A percentile compares a stretch with the other conserved stretches of the same genome.
Conservation (phyloP, 2,113 vertebrate genomes). For the Ivindomyrus marchei region DNA sequence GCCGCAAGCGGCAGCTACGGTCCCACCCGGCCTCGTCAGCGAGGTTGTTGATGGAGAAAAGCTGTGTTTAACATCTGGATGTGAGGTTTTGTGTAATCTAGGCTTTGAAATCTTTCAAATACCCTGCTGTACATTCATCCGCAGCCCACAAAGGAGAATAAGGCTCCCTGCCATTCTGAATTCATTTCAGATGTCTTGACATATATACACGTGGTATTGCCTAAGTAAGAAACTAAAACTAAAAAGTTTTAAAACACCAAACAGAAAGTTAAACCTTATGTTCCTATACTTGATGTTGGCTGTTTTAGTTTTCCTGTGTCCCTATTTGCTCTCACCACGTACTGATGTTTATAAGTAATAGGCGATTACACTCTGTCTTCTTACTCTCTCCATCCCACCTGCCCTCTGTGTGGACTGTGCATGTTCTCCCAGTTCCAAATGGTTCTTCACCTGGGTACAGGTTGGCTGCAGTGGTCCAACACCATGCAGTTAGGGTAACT, state of each 20-base stretch:
- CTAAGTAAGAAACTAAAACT: background rate
- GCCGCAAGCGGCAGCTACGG: background rate
- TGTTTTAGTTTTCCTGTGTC: background rate
- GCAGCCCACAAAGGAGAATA: background rate
- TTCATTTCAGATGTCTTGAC: background rate
- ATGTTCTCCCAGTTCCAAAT: too few species aligned
- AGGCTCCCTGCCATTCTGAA: background rate
- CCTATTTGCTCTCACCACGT: background rate
- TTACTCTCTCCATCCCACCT: background rate
- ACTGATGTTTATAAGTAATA: background rate
- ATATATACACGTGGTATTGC: background rate
- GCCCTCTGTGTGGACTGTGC: too few species aligned
- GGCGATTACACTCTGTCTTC: background rate
- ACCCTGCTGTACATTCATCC: background rate
- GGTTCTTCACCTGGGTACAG: too few species aligned
- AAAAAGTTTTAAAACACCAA: background rate
- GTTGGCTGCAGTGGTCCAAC: background rate
- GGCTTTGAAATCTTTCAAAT: slow-evolving; percentile 3
- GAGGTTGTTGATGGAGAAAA: background rate
- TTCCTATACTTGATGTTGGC: background rate
- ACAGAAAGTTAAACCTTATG: background rate
- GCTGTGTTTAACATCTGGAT: slow-evolving; percentile 3
- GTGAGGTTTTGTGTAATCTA: background rate
- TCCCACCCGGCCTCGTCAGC: background rate
- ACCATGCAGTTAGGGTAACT: too few species aligned